Conservation (phyloP, 2,888 invertebrate species). For the Laspeyria flexula region DNA sequence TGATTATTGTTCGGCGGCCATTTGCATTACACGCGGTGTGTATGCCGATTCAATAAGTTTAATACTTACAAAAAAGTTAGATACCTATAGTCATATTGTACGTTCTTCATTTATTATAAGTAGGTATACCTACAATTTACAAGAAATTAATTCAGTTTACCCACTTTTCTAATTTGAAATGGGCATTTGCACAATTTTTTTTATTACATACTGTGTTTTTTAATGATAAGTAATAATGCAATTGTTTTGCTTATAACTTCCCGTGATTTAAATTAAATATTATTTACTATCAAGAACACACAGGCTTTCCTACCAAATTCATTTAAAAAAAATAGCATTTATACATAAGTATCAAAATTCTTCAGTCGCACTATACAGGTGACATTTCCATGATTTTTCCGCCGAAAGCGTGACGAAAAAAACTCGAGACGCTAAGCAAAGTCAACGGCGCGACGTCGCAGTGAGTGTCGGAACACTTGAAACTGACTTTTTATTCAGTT, state of each 20-base stretch:
- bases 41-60: slow-evolving; percentile 36
- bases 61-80: slow-evolving; percentile 36
- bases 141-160: too few species aligned
- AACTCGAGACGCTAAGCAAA: slow-evolving; percentile 49
- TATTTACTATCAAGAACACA: too few species aligned
- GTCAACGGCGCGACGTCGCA: slow-evolving; percentile 55
- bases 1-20: slow-evolving; percentile 81
- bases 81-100: not conserved
- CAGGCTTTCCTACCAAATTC: too few species aligned
- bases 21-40: slow-evolving; percentile 71
- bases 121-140: not conserved
- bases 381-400: slow-evolving; percentile 64
- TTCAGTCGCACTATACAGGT: slow-evolving; percentile 45
- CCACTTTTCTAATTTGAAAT: too few species aligned
- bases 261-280: too few species aligned
- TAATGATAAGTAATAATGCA: too few species aligned
- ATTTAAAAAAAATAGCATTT: too few species aligned
- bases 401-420: slow-evolving; percentile 52
- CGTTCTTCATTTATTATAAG: too few species aligned
- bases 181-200: too few species aligned
- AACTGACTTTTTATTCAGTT: slow-evolving; percentile 61
- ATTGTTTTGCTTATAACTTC: too few species aligned
- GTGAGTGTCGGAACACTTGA: slow-evolving; percentile 56
- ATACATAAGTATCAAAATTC: slow-evolving; percentile 55
- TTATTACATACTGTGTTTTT: too few species aligned